Base-by-base conservation (phyloP, 2,797 vertebrate genomes). In the Chelon labrosus region DNA sequence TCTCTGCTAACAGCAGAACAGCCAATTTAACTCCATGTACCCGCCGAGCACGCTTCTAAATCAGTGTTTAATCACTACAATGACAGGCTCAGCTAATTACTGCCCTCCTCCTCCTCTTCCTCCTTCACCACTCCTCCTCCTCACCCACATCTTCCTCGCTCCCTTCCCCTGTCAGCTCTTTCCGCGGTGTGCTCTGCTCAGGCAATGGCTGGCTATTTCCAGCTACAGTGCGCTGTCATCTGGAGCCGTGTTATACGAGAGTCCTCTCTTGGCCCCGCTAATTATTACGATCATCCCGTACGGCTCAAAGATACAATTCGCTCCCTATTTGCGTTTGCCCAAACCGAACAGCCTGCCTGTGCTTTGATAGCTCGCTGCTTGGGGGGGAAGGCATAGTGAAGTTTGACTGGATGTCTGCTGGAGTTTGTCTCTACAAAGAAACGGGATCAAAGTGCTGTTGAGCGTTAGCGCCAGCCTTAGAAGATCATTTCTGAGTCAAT, bases 1-100 rank as follows among this genome's bases (percentile, higher is more conserved):
- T 65, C 65, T 0, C 44, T 2, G 22, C 75, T 69, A 80, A 87
- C 79, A 82, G 71, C 59, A 70, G 57, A 16, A 55, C 85, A 81
- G 73, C 73, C 75, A 77, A 80, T 90, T 90, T 77, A 84, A 83
- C 85, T 77, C 74, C 49, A 60, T 38, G 57, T 77, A 77, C n/a
- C 70, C 62, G 73, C 64, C 14, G 78, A 87, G 85, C 85, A 73
- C 22, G 49, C 86, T 80, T 75, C 82, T 88, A 92, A 92, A 93
- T 92, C 90, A 89, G 83, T 82, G 83, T 90, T 91, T 91, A 92
- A 92, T 92, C 88, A 90, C 85, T 77, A 71, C 62, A 88, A 85
- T 80, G 89, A 90, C 89, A 89, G 88, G 85, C 78, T 79, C 59
- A 71, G 80, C 90, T 91, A 92, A 92, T 91, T 88, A 87, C 60